Percentiles rank a stretch among this genome's conserved stretches.
Evolutionary conservation across 2,888 invertebrate genomes (phyloP).

Genomic region (Sturmia bella): DNA sequence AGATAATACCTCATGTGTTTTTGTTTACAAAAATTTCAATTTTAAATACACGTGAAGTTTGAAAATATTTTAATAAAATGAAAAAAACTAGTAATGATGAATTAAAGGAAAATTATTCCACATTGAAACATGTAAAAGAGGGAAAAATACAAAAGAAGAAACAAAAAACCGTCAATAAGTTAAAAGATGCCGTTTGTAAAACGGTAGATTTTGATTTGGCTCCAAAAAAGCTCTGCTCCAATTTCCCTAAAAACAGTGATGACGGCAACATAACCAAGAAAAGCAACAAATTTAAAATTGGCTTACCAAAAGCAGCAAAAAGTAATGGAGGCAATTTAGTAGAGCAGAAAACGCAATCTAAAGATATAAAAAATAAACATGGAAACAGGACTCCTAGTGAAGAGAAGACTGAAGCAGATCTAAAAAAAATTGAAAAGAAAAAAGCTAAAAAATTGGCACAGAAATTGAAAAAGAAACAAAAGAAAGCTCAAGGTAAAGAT

Average conservation of each 20-base stretch:
- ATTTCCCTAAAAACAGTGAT: constrained; percentile 33
- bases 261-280: constrained; percentile 63
- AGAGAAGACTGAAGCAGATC: constrained; percentile 50
- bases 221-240: constrained; percentile 4
- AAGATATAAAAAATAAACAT: constrained; percentile 2
- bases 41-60: constrained; percentile 52
- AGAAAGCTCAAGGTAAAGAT: constrained; percentile 55
- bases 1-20: not conserved
- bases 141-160: constrained; percentile 55
- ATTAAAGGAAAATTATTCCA: constrained; percentile 43
- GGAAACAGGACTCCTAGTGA: not conserved
- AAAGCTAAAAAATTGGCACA: constrained; percentile 76
- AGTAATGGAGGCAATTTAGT: not conserved
- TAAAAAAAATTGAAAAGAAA: constrained; percentile 75
- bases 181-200: constrained; percentile 56
- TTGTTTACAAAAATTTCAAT: not conserved
- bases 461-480: constrained; percentile 73
- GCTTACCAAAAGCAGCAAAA: not conserved
- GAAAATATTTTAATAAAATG: constrained; percentile 48
- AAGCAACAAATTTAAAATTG: not conserved
- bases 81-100: constrained; percentile 55
- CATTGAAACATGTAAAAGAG: constrained; percentile 34
- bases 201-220: not conserved
- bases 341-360: not conserved
- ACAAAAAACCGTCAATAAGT: constrained; percentile 60